These are phyloP conservation scores for Parauchenoglanis punctatus DNA, from an alignment of 2,797 vertebrate genomes.

Conservation along the genomic window DNA sequence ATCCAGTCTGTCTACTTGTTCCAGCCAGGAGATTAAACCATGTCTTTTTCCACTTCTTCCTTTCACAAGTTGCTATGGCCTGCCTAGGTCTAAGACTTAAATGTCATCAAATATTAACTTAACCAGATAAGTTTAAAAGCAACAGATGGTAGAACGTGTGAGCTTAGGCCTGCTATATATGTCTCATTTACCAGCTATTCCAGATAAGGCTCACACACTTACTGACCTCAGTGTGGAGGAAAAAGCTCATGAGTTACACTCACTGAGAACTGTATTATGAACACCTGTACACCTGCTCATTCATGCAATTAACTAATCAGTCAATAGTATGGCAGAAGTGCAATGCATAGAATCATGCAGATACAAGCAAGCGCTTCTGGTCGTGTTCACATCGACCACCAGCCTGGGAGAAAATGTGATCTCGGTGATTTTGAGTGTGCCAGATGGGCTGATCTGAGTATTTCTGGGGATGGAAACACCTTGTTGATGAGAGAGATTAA, in stretches of 20 bases:
- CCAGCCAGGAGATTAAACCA: background rate
- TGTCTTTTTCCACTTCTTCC: background rate
- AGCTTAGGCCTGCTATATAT: background rate
- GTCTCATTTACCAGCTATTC: constrained; percentile 14
- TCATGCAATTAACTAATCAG: background rate
- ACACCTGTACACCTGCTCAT: no score
- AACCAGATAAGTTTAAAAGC: background rate
- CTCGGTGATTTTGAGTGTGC: background rate
- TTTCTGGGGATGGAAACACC: background rate
- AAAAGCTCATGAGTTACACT: background rate
- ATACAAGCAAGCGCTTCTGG: background rate
- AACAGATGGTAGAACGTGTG: constrained; percentile 13
- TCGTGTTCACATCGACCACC: background rate
- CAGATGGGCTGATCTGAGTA: background rate
- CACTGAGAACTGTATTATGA: background rate
- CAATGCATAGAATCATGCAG: background rate
- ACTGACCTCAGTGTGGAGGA: background rate
- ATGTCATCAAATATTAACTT: constrained; percentile 23
- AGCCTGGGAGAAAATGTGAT: background rate
- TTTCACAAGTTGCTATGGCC: background rate
- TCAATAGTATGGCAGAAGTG: background rate
- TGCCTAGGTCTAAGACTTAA: background rate
- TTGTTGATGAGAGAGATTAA: background rate
- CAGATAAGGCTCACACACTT: background rate
- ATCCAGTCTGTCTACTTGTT: background rate